Evolutionary conservation across 2,888 invertebrate genomes (phyloP), one percentile per base, ranked within the genome.

Genomic region (Drosophila heteroneura): DNA sequence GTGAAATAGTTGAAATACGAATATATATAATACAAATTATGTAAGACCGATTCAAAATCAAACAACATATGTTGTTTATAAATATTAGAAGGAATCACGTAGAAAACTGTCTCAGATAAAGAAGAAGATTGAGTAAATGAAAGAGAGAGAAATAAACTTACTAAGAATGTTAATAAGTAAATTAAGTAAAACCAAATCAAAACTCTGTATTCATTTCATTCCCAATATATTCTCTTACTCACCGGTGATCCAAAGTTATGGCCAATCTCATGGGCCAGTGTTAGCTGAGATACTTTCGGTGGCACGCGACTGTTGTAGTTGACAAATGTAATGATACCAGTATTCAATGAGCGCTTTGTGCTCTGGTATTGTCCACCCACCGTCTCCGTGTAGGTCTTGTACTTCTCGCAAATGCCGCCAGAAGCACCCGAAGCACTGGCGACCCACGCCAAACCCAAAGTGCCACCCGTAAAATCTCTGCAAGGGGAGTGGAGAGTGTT

Each of bases 171-270:
- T 39, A n/a, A 39, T 19, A 41, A n/a, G 5, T n/a, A 41, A 41
- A 41, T 41, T 10, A 41, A n/a, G n/a, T 41, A n/a, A 41, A n/a
- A 41, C n/a, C n/a, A 41, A n/a, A 41, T 41, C 41, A 41, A n/a
- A n/a, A 12, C 5, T 41, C 12, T 5, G 12, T 5, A n/a, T 28
- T 57, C 3, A 5, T 37, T 22, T 28, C 26, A 12, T 3, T 16
- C 19, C 33, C 5, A 16, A 3, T 6, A 14, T 3, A 33, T 32
- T 12, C 5, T 16, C 47, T 14, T 58, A 95, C 95, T 95, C 94
- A 98, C 98, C 92, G 99, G 99, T 71, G 98, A 98, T 70, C 99
- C 99, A 94, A 99, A 99, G 94, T 99, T 99, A 93, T 99, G 99
- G 5, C 99, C 99, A 84, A 97, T 97, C 94, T 99, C 99, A 93